Conservation (phyloP, 2,797 vertebrate genomes). For the Choloepus didactylus region DNA sequence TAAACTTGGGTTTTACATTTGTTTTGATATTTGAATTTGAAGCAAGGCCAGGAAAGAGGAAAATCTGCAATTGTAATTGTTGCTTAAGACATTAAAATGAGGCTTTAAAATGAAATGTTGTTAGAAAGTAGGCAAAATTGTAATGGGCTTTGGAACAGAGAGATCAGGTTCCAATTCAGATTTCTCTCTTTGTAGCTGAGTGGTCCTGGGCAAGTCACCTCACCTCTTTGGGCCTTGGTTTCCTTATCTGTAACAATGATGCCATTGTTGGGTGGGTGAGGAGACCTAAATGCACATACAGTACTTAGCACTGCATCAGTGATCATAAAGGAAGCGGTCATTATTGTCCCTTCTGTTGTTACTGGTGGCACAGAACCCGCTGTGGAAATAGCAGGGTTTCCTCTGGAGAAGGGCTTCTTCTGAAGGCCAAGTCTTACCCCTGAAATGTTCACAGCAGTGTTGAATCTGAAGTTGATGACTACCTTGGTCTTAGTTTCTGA, state of each 20-base stretch:
- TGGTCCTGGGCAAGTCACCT: neutral
- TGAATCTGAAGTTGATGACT: neutral
- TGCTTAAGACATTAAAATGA: constrained; percentile 7
- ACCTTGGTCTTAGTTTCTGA: neutral
- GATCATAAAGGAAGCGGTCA: neutral
- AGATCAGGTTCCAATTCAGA: neutral
- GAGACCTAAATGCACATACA: neutral
- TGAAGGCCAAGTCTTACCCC: neutral
- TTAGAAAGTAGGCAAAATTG: neutral
- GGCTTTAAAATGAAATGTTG: constrained; percentile 53
- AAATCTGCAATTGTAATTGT: constrained; percentile 68
- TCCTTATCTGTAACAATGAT: neutral
- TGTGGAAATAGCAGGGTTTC: too few species aligned
- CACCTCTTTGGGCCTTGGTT: neutral
- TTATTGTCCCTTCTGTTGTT: neutral
- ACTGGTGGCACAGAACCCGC: neutral
- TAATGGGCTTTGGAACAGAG: neutral
- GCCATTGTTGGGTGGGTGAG: neutral
- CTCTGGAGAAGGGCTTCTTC: neutral
- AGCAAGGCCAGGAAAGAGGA: constrained; percentile 58
- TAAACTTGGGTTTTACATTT: constrained; percentile 69
- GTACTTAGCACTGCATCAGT: neutral
- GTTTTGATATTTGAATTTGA: constrained; percentile 75
- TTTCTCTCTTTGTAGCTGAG: neutral
- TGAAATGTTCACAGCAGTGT: neutral